A percentile compares a stretch with the other conserved stretches of the same genome.
Conservation (phyloP, 2,797 vertebrate species). For the Urosaurus nigricauda region DNA sequence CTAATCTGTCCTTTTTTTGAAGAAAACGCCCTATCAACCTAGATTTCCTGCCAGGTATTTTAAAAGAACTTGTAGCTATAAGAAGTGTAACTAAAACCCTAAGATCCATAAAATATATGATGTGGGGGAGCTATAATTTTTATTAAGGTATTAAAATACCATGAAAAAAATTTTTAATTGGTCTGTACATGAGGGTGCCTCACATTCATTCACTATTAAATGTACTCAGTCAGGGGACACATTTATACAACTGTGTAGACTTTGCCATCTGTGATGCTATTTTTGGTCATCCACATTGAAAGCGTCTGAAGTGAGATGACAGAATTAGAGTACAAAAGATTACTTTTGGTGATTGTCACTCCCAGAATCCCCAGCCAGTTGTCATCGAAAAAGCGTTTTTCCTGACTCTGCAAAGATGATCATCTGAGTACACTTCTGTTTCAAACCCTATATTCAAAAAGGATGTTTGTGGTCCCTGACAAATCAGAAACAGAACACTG, state of each 20-base stretch:
- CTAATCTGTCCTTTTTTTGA: constrained; percentile 75
- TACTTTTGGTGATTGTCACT: neutral
- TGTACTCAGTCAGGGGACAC: neutral
- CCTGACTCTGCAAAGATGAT: neutral
- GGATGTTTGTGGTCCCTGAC: neutral
- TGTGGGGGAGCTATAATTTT: constrained; percentile 42
- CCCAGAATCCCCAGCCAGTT: neutral
- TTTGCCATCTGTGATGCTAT: neutral
- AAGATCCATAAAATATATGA: constrained; percentile 58
- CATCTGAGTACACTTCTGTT: neutral
- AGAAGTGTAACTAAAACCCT: constrained; percentile 65
- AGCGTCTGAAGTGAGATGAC: neutral
- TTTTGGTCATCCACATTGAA: neutral
- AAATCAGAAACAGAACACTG: neutral
- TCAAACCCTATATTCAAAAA: constrained; percentile 5
- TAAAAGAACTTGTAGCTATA: constrained; percentile 65
- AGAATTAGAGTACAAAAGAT: neutral
- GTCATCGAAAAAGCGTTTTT: neutral
- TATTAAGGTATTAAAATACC: neutral
- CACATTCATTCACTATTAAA: neutral
- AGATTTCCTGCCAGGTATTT: constrained; percentile 70
- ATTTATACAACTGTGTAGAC: neutral
- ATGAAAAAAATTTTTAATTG: neutral
- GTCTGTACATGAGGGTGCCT: constrained; percentile 20
- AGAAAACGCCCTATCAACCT: constrained; percentile 68